Conservation (phyloP, 2,797 vertebrate genomes). For the Gadopsis marmoratus region DNA sequence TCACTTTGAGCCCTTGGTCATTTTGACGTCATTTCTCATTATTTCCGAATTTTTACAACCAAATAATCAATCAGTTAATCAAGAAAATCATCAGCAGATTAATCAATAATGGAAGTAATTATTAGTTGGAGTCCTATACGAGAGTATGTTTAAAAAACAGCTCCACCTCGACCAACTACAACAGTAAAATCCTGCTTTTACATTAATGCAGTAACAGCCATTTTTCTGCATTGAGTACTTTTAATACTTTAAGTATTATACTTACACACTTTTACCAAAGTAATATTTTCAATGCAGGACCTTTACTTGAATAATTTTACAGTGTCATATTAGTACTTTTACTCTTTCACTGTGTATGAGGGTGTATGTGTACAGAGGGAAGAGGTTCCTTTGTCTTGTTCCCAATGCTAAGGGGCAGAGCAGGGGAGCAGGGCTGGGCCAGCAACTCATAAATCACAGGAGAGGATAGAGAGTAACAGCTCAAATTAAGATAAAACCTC, state of each 20-base stretch:
- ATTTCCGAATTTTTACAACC: background rate
- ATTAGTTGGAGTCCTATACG: too few relatives aligned
- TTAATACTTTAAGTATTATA: background rate
- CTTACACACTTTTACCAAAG: background rate
- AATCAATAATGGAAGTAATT: background rate
- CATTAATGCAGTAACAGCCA: background rate
- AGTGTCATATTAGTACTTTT: too few relatives aligned
- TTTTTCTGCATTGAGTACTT: background rate
- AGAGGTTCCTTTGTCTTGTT: conserved; percentile 77
- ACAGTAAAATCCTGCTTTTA: background rate
- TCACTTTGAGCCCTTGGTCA: background rate
- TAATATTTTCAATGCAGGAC: background rate
- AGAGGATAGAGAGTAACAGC: conserved; percentile 88
- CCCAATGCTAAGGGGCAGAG: conserved; percentile 77
- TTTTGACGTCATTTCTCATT: background rate
- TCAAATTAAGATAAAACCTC: conserved; percentile 91
- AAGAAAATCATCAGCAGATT: background rate
- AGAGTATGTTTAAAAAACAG: background rate
- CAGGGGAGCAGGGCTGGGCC: conserved; percentile 71
- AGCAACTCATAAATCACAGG: conserved; percentile 85
- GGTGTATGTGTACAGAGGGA: conserved; percentile 45
- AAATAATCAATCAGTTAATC: background rate
- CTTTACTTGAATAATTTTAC: background rate
- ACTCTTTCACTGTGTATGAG: too few relatives aligned
- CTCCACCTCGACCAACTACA: background rate